Conservation (phyloP, 53 echinoderm and acorn worm species). For the Mesocentrotus franciscanus region DNA sequence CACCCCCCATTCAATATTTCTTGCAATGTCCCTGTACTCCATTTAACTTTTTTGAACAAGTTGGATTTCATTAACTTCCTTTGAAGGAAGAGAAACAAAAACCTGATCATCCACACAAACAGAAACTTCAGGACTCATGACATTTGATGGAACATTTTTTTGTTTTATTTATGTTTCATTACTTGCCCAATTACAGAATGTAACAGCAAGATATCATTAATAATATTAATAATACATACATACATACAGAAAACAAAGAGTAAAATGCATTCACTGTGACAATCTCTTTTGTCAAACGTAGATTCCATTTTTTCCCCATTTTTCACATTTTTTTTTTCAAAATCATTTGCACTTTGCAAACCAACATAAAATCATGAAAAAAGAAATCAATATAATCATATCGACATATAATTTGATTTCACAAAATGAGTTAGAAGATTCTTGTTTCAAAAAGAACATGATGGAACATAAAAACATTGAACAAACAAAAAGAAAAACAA, state of each 20-base stretch:
- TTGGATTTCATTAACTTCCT: too few species aligned
- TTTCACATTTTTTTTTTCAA: slow-evolving; percentile 11
- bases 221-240: slow-evolving; percentile 68
- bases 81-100: too few species aligned
- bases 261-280: slow-evolving; percentile 28
- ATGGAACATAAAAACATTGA: neutral
- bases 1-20: too few species aligned
- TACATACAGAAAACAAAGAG: slow-evolving; percentile 44
- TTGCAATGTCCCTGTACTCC: too few species aligned
- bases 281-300: slow-evolving; percentile 25
- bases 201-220: slow-evolving; percentile 59
- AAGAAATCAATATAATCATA: slow-evolving; percentile 6
- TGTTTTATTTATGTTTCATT: slow-evolving; percentile 51
- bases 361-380: neutral
- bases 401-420: slow-evolving; percentile 1
- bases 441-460: neutral
- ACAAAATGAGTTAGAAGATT: slow-evolving; percentile 24
- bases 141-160: slow-evolving; percentile 62
- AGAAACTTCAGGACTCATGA: neutral
- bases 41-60: too few species aligned
- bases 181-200: slow-evolving; percentile 63
- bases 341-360: slow-evolving; percentile 21
- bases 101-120: neutral
- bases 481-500: slow-evolving; percentile 47
- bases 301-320: slow-evolving; percentile 36